Evolutionary conservation across 2,113 vertebrate species (phyloP).

Genomic region (Vulpes ferrilata): DNA sequence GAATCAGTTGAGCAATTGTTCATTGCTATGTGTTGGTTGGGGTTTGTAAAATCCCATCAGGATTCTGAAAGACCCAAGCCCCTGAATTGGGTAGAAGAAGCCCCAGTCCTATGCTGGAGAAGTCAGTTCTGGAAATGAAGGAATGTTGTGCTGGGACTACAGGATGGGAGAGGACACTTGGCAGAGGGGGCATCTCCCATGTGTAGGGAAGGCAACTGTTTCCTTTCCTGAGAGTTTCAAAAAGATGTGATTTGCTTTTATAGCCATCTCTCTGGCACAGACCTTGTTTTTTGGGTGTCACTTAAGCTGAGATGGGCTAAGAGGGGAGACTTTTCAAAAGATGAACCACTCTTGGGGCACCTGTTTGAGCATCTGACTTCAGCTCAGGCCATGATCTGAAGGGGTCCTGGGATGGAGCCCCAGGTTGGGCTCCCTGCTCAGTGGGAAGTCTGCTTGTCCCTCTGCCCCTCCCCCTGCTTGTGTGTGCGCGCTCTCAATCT

Average conservation of each 20-base stretch:
- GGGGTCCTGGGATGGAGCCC: neutral
- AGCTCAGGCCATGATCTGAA: neutral
- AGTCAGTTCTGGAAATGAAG: neutral
- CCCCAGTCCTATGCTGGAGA: neutral
- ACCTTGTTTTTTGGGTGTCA: neutral
- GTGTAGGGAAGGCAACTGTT: neutral
- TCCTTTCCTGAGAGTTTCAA: neutral
- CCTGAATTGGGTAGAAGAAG: neutral
- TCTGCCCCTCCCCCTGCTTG: neutral
- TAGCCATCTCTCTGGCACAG: neutral
- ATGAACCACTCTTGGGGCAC: neutral
- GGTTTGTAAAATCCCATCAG: neutral
- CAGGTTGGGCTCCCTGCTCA: neutral
- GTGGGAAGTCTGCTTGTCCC: neutral
- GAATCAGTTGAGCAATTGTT: slow-evolving; percentile 48
- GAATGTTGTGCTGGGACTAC: neutral
- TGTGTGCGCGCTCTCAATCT: neutral
- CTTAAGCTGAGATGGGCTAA: neutral
- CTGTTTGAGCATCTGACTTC: neutral
- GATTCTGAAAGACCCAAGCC: neutral
- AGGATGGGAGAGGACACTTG: neutral
- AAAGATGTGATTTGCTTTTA: neutral
- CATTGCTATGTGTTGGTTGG: neutral
- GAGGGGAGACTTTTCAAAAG: neutral
- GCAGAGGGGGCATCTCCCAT: neutral